Evolutionary conservation across 2,797 vertebrate species (phyloP).

Genomic region (Xyrichtys novacula): DNA sequence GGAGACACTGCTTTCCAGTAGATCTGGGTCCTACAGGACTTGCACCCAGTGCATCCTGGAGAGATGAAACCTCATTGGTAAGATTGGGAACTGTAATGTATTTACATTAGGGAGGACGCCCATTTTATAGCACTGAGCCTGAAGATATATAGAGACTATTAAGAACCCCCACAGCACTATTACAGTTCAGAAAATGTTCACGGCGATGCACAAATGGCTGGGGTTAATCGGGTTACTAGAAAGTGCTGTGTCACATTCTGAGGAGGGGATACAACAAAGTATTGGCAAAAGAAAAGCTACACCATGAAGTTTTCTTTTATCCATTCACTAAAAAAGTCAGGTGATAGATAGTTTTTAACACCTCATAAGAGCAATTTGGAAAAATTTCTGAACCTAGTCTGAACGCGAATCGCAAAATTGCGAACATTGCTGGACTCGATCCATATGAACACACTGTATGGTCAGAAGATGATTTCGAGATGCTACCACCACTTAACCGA

Average conservation of each 20-base stretch:
- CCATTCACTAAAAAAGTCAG: no score
- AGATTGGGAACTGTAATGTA: constrained; percentile 47
- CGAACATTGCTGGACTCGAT: no score
- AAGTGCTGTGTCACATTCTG: constrained; percentile 19
- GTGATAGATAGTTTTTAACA: no score
- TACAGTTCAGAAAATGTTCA: constrained; percentile 42
- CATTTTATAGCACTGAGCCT: constrained; percentile 48
- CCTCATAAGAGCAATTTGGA: no score
- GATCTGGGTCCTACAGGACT: constrained; percentile 35
- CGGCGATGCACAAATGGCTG: constrained; percentile 30
- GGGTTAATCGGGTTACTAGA: constrained; percentile 42
- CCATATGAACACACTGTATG: no score
- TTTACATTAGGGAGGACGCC: constrained; percentile 48
- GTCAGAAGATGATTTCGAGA: no score
- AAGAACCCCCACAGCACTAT: constrained; percentile 37
- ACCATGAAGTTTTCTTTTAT: constrained; percentile 27
- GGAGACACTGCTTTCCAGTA: constrained; percentile 21
- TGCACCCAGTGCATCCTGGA: constrained; percentile 28
- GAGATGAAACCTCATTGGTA: constrained; percentile 43
- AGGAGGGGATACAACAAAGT: constrained; percentile 24
- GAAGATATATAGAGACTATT: constrained; percentile 57
- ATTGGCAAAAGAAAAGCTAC: constrained; percentile 27
- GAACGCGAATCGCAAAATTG: no score
- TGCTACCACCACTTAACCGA: no score
- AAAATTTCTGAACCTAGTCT: no score